Evolutionary conservation across 2,888 invertebrate genomes (phyloP).

Genomic region (Acleris cristana): DNA sequence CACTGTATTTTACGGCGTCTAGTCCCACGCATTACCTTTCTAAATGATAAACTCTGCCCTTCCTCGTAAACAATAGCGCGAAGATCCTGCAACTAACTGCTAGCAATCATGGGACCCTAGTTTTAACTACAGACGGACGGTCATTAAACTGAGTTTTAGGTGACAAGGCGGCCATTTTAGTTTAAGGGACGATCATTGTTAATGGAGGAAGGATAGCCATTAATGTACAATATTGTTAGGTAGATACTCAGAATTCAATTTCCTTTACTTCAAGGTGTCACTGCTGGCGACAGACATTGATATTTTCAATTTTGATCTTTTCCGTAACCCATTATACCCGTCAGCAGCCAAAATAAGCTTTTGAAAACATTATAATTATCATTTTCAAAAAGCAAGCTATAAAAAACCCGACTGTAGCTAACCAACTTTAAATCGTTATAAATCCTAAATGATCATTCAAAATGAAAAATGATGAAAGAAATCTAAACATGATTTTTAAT

Average conservation of each 20-base stretch:
- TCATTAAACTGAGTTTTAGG: constrained; percentile 24
- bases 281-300: no score
- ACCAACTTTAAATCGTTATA: no score
- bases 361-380: no score
- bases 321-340: background rate
- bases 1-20: constrained; percentile 31
- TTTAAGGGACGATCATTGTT: constrained; percentile 14
- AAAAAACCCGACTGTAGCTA: no score
- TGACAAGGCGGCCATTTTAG: constrained; percentile 12
- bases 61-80: constrained; percentile 12
- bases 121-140: constrained; percentile 30
- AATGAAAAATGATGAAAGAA: no score
- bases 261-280: no score
- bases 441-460: no score
- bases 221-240: background rate
- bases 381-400: no score
- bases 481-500: no score
- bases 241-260: background rate
- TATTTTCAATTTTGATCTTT: background rate
- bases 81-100: constrained; percentile 26
- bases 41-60: constrained; percentile 6
- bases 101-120: constrained; percentile 12
- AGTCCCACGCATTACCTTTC: constrained; percentile 23
- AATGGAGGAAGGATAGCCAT: background rate
- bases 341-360: no score